These are phyloP conservation scores for Drosophila ambigua DNA, from an alignment of 1,140 invertebrate species.

Conservation along the genomic window DNA sequence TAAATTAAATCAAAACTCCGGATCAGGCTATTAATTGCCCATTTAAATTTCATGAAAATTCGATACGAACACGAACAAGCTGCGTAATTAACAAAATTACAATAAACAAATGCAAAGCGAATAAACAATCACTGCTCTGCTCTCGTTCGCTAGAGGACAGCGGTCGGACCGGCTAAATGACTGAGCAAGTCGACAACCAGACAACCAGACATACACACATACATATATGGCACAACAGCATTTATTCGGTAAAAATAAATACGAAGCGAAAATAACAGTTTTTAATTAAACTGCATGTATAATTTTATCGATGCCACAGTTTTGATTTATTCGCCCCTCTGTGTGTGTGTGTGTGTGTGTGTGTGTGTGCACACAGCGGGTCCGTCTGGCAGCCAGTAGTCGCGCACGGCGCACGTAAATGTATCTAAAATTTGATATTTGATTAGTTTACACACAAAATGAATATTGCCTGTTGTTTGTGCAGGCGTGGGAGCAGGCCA, in stretches of 20 bases:
- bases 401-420: neutral
- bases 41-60: constrained; percentile 7
- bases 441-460: constrained; percentile 69
- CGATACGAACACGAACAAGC: constrained; percentile 12
- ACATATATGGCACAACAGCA: constrained; percentile 1
- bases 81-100: constrained; percentile 63
- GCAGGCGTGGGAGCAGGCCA: constrained; percentile 7
- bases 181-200: constrained; percentile 37
- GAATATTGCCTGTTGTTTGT: constrained; percentile 61
- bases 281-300: constrained; percentile 73
- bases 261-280: constrained; percentile 62
- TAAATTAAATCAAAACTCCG: constrained; percentile 3
- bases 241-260: constrained; percentile 56
- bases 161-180: constrained; percentile 53
- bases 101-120: constrained; percentile 49
- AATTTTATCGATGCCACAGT: constrained; percentile 57
- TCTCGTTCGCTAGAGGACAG: neutral
- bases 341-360: too few species aligned
- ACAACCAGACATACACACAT: too few species aligned
- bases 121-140: constrained; percentile 42
- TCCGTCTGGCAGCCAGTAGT: constrained; percentile 1
- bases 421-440: constrained; percentile 60
- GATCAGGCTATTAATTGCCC: constrained; percentile 18
- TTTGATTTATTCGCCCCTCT: constrained; percentile 56
- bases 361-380: neutral